Base-by-base conservation (phyloP, 2,113 vertebrate genomes). In the Sinocyclocheilus grahami region DNA sequence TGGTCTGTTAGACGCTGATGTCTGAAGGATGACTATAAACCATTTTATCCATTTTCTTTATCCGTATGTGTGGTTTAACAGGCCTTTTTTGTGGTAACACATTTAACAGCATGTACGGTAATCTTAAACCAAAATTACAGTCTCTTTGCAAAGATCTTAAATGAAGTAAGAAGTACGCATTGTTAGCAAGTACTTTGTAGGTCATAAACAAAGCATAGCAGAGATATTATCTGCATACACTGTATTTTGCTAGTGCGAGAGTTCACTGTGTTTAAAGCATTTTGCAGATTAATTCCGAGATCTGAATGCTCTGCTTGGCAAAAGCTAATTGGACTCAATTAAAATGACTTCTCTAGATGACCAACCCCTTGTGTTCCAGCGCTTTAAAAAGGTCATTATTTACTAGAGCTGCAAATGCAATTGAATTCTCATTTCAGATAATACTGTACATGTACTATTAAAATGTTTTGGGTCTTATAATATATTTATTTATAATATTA, bases 151-250 rank as follows among this genome's bases (percentile, higher is more conserved):
- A 20, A 22, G 33, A 80, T 18, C 9, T 60, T 30, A 39, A 24
- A 22, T 60, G 18, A 79, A 60, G 24, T 33, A 27, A 55, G 27
- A 60, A 0, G 53, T 18, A 58, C 6, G 22, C 12, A 27, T n/a
- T 55, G 13, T 60, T 72, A 14, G 5, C 24, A 18, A 63, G 12
- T 55, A 11, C 65, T 69, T 78, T 63, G n/a, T 33, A 78, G 63
- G n/a, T 79, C 51, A 79, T 74, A 42, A 74, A 65, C 42, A 39
- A 58, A 78, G 30, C 42, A 48, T 58, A 9, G 27, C 76, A 72
- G 8, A 84, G 63, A 51, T 87, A 67, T 24, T 63, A 18, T 78
- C 27, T 39, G 30, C 58, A 53, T 18, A 30, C 12, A 4, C 13
- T 72, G 63, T 78, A 33, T 84, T 13, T 16, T 18, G 33, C 46